Evolutionary conservation across 2,888 invertebrate genomes (phyloP).

Genomic region (Mythimna vitellina): DNA sequence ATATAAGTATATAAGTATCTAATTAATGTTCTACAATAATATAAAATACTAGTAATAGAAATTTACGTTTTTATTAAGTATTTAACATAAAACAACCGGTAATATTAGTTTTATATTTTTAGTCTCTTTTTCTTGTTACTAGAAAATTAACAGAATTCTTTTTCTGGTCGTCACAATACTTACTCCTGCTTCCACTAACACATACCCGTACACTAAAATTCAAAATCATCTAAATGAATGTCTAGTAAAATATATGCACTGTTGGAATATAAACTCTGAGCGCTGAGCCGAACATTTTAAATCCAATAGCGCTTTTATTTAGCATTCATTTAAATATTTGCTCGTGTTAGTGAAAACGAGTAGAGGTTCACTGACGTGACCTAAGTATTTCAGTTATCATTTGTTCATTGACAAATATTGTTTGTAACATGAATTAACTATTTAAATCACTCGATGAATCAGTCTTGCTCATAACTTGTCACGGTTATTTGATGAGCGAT

Average conservation of each 20-base stretch:
- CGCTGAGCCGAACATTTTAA: background rate
- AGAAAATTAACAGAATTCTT: no score
- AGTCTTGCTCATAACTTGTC: background rate
- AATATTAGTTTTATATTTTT: no score
- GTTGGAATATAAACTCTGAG: background rate
- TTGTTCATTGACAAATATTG: background rate
- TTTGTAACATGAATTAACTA: background rate
- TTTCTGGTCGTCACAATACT: no score
- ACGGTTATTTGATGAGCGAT: conserved; percentile 1
- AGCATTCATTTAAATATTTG: background rate
- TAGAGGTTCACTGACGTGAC: background rate
- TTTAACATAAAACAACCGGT: no score
- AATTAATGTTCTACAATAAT: no score
- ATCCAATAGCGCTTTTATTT: background rate
- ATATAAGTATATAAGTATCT: no score
- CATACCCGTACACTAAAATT: no score
- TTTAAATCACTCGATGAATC: background rate
- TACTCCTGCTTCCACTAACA: no score
- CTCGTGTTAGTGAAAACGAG: background rate
- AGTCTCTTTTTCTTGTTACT: no score
- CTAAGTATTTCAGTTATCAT: no score
- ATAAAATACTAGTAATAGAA: no score
- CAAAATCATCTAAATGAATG: background rate
- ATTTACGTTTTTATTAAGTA: no score
- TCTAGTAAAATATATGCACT: background rate